Evolutionary conservation across 2,888 invertebrate genomes (phyloP).

Genomic region (Parapristionchus giblindavisi): DNA sequence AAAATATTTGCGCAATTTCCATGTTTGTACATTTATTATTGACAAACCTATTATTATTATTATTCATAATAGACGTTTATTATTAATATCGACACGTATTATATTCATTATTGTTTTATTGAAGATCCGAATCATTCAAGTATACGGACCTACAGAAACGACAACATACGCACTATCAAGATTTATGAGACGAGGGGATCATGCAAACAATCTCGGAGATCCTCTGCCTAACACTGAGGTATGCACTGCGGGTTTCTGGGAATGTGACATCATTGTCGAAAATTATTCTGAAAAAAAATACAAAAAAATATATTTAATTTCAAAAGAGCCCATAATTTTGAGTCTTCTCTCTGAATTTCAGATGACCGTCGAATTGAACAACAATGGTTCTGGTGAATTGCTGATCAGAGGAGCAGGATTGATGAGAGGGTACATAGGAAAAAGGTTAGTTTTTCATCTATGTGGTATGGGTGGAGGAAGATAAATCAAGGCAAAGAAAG

Average conservation of each 20-base stretch:
- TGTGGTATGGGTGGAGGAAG: neutral
- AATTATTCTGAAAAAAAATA: no score
- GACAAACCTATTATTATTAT: no score
- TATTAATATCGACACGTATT: no score
- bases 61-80: no score
- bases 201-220: slow-evolving; percentile 53
- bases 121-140: slow-evolving; percentile 49
- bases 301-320: no score
- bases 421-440: slow-evolving; percentile 62
- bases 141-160: slow-evolving; percentile 66
- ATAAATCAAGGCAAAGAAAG: no score
- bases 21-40: no score
- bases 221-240: slow-evolving; percentile 49
- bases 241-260: no score
- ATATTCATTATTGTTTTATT: no score
- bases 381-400: slow-evolving; percentile 39
- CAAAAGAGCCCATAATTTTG: no score
- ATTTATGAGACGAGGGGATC: slow-evolving; percentile 52
- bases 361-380: neutral
- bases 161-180: slow-evolving; percentile 57
- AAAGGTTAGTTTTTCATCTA: slow-evolving; percentile 26
- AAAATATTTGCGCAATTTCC: no score
- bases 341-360: neutral
- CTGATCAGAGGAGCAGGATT: slow-evolving; percentile 51
- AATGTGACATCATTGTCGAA: no score